These are phyloP conservation scores for Chrysodeixis includens DNA, from an alignment of 2,888 invertebrate species.

Conservation along the genomic window DNA sequence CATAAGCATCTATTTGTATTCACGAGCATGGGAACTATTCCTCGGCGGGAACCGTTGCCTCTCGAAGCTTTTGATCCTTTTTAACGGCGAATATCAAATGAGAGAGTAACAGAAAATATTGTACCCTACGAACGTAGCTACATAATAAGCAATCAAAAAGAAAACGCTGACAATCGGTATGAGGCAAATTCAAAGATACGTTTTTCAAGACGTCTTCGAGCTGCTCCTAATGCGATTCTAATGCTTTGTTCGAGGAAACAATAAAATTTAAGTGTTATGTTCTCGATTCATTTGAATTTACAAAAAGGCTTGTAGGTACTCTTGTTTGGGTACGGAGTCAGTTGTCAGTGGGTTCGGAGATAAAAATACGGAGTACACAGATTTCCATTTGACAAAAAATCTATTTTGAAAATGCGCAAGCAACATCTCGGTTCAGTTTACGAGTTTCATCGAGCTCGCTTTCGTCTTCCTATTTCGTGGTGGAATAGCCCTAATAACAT, in stretches of 20 bases:
- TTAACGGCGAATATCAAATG: slow-evolving; percentile 57
- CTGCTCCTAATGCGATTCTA: slow-evolving; percentile 60
- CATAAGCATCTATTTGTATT: slow-evolving; percentile 81
- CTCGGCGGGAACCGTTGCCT: slow-evolving; percentile 47
- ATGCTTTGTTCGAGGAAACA: slow-evolving; percentile 60
- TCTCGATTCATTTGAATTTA: slow-evolving; percentile 62
- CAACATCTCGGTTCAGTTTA: slow-evolving; percentile 71
- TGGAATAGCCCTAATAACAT: slow-evolving; percentile 87
- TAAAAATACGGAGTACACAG: slow-evolving; percentile 56
- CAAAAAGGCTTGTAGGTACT: slow-evolving; percentile 52
- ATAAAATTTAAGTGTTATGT: slow-evolving; percentile 66
- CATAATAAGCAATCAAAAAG: slow-evolving; percentile 53
- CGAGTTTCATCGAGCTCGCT: slow-evolving; percentile 78
- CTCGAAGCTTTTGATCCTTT: slow-evolving; percentile 60
- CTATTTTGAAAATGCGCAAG: slow-evolving; percentile 65
- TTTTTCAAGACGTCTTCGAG: slow-evolving; percentile 50
- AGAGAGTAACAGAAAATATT: slow-evolving; percentile 51
- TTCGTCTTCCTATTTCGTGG: slow-evolving; percentile 82
- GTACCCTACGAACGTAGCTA: slow-evolving; percentile 33
- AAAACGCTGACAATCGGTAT: slow-evolving; percentile 58
- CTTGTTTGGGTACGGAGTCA: slow-evolving; percentile 39
- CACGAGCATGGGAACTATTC: slow-evolving; percentile 68
- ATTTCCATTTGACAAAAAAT: slow-evolving; percentile 63
- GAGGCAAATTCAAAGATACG: slow-evolving; percentile 56
- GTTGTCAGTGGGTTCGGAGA: slow-evolving; percentile 51